Conservation (phyloP, 1,140 invertebrate genomes). For the Orchesella cincta region DNA sequence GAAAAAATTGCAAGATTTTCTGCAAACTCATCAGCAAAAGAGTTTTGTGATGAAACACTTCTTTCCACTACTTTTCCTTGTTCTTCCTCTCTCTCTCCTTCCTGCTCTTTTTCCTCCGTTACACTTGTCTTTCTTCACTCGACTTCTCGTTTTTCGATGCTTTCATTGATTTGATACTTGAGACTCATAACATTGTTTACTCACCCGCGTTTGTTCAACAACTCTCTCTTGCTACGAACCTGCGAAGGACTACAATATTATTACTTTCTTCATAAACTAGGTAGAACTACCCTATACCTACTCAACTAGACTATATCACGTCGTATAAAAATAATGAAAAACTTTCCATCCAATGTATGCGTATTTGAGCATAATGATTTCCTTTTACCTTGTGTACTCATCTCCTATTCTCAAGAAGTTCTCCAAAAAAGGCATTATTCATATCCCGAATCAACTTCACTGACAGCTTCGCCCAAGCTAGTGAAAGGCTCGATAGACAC, state of each 20-base stretch:
- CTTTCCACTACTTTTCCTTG: not conserved
- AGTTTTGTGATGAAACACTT: not conserved
- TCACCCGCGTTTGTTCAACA: not conserved
- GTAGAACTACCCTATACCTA: not conserved
- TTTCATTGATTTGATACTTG: no score
- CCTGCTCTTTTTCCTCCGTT: not conserved
- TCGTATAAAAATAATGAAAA: not conserved
- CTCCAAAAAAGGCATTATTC: no score
- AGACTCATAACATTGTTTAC: not conserved
- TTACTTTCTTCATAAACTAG: not conserved
- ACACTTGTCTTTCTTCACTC: not conserved
- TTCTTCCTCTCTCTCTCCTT: not conserved
- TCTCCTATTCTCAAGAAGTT: not conserved
- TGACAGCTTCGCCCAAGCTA: no score
- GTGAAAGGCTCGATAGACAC: no score
- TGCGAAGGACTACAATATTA: not conserved
- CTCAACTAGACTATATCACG: not conserved
- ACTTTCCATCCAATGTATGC: no score
- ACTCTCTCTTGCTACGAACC: not conserved
- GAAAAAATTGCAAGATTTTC: conserved; percentile 16
- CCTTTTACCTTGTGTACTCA: not conserved
- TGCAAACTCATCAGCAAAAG: not conserved
- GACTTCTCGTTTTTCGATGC: not conserved
- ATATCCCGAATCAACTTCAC: no score
- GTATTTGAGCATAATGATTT: not conserved